These are phyloP conservation scores for Aphidius ervi DNA, from an alignment of 1,140 invertebrate species.

Conservation along the genomic window DNA sequence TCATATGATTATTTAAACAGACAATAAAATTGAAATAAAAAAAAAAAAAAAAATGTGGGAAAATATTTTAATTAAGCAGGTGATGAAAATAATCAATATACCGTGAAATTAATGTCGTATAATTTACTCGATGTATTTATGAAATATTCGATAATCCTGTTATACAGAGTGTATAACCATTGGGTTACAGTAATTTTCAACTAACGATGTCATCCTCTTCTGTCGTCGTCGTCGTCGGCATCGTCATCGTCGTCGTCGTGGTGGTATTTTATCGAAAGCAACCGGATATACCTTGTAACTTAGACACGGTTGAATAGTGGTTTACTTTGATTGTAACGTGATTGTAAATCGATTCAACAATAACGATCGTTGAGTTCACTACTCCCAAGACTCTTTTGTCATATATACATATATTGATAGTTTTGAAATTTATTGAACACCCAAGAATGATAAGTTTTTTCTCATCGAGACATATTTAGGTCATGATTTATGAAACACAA, in stretches of 20 bases:
- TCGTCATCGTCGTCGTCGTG: background rate
- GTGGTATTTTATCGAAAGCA: too few species aligned
- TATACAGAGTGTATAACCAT: background rate
- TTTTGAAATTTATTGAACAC: too few species aligned
- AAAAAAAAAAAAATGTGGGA: background rate
- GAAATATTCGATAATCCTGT: conserved; percentile 10
- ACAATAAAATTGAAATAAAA: background rate
- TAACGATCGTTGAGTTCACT: too few species aligned
- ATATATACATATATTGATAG: too few species aligned
- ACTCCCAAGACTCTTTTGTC: too few species aligned
- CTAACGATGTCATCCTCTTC: background rate
- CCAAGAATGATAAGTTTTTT: too few species aligned
- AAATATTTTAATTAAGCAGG: conserved; percentile 9
- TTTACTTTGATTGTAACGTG: background rate
- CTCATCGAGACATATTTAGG: too few species aligned
- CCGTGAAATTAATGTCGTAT: conserved; percentile 15
- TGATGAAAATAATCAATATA: conserved; percentile 12
- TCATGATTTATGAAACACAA: too few species aligned
- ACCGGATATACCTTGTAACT: too few species aligned
- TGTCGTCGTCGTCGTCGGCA: background rate
- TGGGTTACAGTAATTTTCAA: background rate
- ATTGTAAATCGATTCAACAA: background rate
- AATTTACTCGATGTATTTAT: conserved; percentile 3
- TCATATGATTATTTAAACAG: background rate
- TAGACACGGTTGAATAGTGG: too few species aligned